These are phyloP conservation scores for Tamandua tetradactyla DNA, from an alignment of 2,797 vertebrate genomes.

Conservation along the genomic window DNA sequence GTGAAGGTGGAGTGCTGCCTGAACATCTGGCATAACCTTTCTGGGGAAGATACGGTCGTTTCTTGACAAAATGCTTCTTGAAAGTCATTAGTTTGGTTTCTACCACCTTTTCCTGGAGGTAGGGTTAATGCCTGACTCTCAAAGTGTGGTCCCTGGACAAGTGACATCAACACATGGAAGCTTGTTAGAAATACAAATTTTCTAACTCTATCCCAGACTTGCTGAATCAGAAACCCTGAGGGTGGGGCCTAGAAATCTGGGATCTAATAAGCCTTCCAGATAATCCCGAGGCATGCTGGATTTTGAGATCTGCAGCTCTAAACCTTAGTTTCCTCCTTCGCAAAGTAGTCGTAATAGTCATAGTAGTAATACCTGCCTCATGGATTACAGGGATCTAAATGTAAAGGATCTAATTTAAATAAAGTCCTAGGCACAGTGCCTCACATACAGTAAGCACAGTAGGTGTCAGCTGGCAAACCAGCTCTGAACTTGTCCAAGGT, in stretches of 20 bases:
- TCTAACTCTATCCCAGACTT: not conserved
- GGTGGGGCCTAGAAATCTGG: not conserved
- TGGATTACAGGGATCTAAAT: not conserved
- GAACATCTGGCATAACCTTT: not conserved
- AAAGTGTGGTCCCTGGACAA: not conserved
- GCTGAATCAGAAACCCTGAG: not conserved
- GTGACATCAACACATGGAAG: not conserved
- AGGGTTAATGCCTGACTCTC: not conserved
- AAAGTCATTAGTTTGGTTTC: not conserved
- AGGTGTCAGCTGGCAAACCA: not conserved
- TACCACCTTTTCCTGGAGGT: not conserved
- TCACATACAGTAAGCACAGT: not conserved
- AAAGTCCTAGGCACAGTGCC: not conserved
- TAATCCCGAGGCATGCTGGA: not conserved
- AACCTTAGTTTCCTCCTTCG: not conserved
- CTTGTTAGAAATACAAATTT: not conserved
- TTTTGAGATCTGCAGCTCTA: not conserved
- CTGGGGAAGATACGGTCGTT: not conserved
- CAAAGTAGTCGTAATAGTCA: not conserved
- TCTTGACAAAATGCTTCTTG: not conserved
- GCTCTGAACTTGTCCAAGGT: not conserved
- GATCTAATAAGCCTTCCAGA: not conserved
- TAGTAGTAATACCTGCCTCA: not conserved
- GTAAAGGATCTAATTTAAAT: not conserved
- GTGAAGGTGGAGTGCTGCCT: not conserved